A percentile compares a stretch with the other conserved stretches of the same genome.
Conservation (phyloP, 2,797 vertebrate genomes). For the Oryzias dopingdopingensis region DNA sequence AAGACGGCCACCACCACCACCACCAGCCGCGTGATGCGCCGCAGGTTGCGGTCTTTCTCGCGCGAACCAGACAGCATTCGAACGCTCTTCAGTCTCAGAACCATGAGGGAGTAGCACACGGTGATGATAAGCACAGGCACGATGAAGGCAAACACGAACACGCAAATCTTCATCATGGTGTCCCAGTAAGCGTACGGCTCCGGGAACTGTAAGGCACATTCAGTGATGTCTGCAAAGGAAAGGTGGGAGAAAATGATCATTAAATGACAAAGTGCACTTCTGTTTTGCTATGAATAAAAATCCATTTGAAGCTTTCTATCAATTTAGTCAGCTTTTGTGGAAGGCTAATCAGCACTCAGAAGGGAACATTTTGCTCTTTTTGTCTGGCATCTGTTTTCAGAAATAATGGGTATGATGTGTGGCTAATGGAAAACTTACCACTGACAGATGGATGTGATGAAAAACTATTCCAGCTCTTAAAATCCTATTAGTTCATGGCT, state of each 20-base stretch:
- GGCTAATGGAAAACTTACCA: slow-evolving; percentile 46
- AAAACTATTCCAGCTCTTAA: slow-evolving; percentile 25
- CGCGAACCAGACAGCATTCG: slow-evolving; percentile 91
- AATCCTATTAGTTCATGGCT: neutral
- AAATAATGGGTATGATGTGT: slow-evolving; percentile 4
- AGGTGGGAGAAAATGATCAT: slow-evolving; percentile 9
- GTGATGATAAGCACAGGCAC: slow-evolving; percentile 95
- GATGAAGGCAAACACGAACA: slow-evolving; percentile 93
- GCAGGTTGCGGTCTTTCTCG: slow-evolving; percentile 94
- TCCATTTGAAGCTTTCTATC: slow-evolving; percentile 22
- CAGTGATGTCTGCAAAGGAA: slow-evolving; percentile 76
- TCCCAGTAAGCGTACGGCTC: slow-evolving; percentile 95
- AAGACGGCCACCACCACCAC: slow-evolving; percentile 96
- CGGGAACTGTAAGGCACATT: slow-evolving; percentile 94
- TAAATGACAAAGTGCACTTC: slow-evolving; percentile 30
- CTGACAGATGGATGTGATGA: slow-evolving; percentile 19
- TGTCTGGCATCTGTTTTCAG: slow-evolving; percentile 32
- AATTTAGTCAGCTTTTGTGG: slow-evolving; percentile 24
- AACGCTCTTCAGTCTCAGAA: slow-evolving; percentile 90
- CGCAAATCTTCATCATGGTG: slow-evolving; percentile 95
- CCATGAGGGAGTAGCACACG: slow-evolving; percentile 96
- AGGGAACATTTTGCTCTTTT: slow-evolving; percentile 28
- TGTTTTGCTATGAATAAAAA: slow-evolving; percentile 33
- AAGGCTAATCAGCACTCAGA: slow-evolving; percentile 45
- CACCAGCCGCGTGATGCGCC: slow-evolving; percentile 92